Evolutionary conservation across 2,113 vertebrate genomes (phyloP).

Genomic region (Lathamus discolor): DNA sequence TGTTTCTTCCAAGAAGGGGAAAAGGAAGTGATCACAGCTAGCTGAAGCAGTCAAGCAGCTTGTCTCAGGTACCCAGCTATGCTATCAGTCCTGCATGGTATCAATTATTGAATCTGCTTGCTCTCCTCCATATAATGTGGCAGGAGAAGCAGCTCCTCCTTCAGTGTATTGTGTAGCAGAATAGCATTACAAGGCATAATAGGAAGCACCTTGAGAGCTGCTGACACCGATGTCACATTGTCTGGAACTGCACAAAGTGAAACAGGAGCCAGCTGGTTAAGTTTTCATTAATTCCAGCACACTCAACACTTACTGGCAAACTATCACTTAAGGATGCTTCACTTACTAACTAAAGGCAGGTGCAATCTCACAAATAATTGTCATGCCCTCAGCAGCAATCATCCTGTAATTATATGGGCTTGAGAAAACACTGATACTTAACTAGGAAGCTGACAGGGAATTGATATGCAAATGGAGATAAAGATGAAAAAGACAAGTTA

Average conservation of each 20-base stretch:
- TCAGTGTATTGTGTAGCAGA: slow-evolving; percentile 1
- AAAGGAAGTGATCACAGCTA: background rate
- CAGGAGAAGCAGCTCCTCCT: slow-evolving; percentile 26
- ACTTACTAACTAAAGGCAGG: background rate
- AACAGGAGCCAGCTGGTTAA: slow-evolving; percentile 28
- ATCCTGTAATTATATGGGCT: background rate
- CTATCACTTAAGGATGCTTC: background rate
- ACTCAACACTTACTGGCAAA: background rate
- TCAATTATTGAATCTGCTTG: slow-evolving; percentile 75
- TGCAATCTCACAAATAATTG: background rate
- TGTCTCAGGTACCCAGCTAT: slow-evolving; percentile 71
- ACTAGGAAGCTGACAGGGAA: background rate
- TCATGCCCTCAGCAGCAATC: background rate
- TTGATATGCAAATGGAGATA: background rate
- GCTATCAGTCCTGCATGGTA: slow-evolving; percentile 27
- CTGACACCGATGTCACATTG: background rate
- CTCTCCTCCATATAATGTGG: slow-evolving; percentile 4
- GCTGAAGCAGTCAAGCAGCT: background rate
- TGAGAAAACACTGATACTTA: background rate
- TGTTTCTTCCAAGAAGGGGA: background rate
- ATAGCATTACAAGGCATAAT: slow-evolving; percentile 37
- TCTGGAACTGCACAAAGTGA: slow-evolving; percentile 41
- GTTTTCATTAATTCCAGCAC: background rate
- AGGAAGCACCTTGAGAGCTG: background rate
- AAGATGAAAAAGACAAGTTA: background rate